Evolutionary conservation across 2,113 vertebrate species (phyloP).

Genomic region (Myodes glareolus): DNA sequence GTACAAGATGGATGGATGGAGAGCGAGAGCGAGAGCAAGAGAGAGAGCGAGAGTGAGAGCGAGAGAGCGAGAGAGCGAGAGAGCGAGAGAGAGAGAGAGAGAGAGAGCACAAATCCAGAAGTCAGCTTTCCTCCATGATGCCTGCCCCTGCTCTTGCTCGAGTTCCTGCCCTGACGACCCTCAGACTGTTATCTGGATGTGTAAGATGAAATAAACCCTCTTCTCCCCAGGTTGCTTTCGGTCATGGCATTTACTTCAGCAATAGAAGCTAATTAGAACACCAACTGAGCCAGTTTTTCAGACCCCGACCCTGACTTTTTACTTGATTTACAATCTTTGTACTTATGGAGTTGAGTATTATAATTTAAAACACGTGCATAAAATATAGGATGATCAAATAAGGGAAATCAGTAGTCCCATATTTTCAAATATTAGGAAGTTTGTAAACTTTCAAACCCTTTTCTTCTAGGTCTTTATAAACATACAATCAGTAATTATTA

Average conservation of each 20-base stretch:
- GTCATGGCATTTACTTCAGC: not conserved
- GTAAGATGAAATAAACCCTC: not conserved
- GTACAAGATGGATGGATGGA: too few relatives aligned
- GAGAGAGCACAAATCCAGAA: not conserved
- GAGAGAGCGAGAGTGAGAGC: not conserved
- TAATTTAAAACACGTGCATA: not conserved
- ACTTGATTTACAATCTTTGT: not conserved
- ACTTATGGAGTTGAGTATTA: not conserved
- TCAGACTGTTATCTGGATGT: not conserved
- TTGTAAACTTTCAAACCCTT: not conserved
- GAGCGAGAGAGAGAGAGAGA: accelerated
- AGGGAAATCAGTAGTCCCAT: not conserved
- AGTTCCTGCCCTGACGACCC: too few relatives aligned
- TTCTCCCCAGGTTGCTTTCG: not conserved
- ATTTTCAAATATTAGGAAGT: not conserved
- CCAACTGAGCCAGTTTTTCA: not conserved
- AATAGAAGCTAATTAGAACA: not conserved
- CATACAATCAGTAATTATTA: not conserved
- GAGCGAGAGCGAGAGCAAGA: accelerated
- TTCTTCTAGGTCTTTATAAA: not conserved
- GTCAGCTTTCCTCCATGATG: not conserved
- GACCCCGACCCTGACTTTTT: not conserved
- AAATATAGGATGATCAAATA: not conserved
- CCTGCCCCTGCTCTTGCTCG: not conserved
- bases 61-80: not conserved